Conservation (phyloP, 2,113 vertebrate species). For the Acanthochromis polyacanthus region DNA sequence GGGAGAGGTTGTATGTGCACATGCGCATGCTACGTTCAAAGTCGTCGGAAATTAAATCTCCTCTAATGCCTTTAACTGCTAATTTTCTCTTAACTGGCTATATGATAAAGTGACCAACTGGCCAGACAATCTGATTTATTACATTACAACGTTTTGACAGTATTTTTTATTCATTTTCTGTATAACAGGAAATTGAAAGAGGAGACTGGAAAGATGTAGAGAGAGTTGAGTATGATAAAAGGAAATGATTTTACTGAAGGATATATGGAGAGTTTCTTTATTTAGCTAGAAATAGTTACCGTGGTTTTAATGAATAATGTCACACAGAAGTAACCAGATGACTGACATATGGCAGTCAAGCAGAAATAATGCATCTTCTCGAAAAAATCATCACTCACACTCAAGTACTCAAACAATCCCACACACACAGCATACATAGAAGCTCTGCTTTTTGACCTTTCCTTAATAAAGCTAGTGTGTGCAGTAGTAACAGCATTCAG, state of each 20-base stretch:
- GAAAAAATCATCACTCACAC: background rate
- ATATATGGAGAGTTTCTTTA: background rate
- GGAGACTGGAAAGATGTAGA: background rate
- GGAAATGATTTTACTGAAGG: background rate
- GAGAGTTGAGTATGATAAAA: background rate
- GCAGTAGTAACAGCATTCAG: background rate
- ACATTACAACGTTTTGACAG: no score
- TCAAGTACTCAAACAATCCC: background rate
- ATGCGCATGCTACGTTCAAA: no score
- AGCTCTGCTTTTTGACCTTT: conserved; percentile 13
- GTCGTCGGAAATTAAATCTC: no score
- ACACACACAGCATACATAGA: background rate
- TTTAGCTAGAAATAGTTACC: background rate
- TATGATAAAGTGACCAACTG: no score
- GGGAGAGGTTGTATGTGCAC: no score
- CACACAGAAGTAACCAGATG: conserved; percentile 28
- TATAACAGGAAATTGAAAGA: background rate
- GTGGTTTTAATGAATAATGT: conserved; percentile 51
- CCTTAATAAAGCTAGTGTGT: conserved; percentile 22
- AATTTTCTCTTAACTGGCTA: no score
- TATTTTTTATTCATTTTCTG: background rate
- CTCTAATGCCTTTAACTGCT: no score
- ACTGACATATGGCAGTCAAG: conserved; percentile 47
- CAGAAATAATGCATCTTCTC: conserved; percentile 1
- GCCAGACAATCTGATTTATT: no score